Evolutionary conservation across 2,113 vertebrate genomes (phyloP), one percentile per base, ranked within the genome.

Genomic region (Pseudolaguvia tuberculata): DNA sequence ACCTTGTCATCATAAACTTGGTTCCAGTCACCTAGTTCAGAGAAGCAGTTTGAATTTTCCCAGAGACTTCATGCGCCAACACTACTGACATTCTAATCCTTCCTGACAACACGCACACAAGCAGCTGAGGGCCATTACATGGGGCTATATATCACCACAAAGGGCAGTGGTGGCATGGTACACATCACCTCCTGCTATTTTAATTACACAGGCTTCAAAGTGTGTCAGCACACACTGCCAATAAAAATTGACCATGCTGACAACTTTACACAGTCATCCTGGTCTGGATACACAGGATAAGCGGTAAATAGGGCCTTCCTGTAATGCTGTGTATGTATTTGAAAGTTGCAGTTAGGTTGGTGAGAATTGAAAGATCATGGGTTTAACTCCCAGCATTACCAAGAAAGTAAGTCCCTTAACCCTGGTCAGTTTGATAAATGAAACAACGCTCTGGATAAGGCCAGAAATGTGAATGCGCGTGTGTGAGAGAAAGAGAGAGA

Each of bases 141-240:
- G 72, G 42, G 72, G 70, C 81, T 73, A 57, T 70, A 76, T 82
- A 82, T 85, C 79, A 70, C 12, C 14, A 53, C 45, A 52, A 84
- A 77, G 52, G 51, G 67, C 69, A 69, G 27, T 72, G 65, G 53
- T 72, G 76, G 7, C 65, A 76, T 10, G 14, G 61, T 73, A 75
- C 70, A 59, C 35, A 68, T 61, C 63, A 45, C 42, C 42, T 52
- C 65, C 80, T 72, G 77, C 76, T 76, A 79, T 79, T 83, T 80
- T 88, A 86, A 86, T 87, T 85, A 86, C 84, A 87, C 84, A 78
- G 67, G 51, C 55, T 71, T 68, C 80, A 56, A 70, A 47, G 6
- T 29, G 63, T 79, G 55, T 87, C 83, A 86, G 78, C 80, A 80
- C 72, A 66, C 72, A 67, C 50, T 12, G 25, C 83, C 77, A 77